These are phyloP conservation scores for Thymallus thymallus DNA, from an alignment of 2,113 vertebrate genomes.

Conservation along the genomic window DNA sequence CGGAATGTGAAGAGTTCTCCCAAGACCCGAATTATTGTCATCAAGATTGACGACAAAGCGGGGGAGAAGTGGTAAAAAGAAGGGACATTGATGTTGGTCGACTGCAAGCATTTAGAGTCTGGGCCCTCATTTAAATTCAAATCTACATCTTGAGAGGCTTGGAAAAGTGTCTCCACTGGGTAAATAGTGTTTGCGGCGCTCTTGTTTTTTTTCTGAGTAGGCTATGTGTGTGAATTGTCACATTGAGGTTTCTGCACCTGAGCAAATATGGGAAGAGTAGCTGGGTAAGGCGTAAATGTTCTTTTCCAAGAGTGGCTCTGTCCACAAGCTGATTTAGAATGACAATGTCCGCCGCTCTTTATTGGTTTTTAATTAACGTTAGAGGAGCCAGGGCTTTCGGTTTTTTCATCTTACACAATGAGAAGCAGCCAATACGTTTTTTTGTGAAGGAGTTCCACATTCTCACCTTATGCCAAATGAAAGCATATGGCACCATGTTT, in stretches of 20 bases:
- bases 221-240: conserved; percentile 94
- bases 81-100: conserved; percentile 83
- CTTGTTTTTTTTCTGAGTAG: conserved; percentile 65
- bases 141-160: conserved; percentile 91
- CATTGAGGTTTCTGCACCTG: conserved; percentile 90
- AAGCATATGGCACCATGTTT: conserved; percentile 38
- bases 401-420: conserved; percentile 77
- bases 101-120: conserved; percentile 82
- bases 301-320: conserved; percentile 83
- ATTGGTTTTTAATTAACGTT: conserved; percentile 90
- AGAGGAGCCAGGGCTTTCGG: conserved; percentile 81
- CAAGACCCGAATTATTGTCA: conserved; percentile 86
- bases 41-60: conserved; percentile 77
- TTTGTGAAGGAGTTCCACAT: conserved; percentile 43
- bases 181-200: conserved; percentile 87
- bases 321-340: conserved; percentile 86
- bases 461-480: conserved; percentile 62
- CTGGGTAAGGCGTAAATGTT: conserved; percentile 83
- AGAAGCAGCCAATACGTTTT: conserved; percentile 66
- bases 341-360: conserved; percentile 83
- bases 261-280: conserved; percentile 89
- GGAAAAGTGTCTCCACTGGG: conserved; percentile 90
- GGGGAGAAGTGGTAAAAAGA: conserved; percentile 75
- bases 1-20: conserved; percentile 88
- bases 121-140: conserved; percentile 97